Conservation (phyloP, 2,888 invertebrate genomes). For the Harpagoxenus sublaevis region DNA sequence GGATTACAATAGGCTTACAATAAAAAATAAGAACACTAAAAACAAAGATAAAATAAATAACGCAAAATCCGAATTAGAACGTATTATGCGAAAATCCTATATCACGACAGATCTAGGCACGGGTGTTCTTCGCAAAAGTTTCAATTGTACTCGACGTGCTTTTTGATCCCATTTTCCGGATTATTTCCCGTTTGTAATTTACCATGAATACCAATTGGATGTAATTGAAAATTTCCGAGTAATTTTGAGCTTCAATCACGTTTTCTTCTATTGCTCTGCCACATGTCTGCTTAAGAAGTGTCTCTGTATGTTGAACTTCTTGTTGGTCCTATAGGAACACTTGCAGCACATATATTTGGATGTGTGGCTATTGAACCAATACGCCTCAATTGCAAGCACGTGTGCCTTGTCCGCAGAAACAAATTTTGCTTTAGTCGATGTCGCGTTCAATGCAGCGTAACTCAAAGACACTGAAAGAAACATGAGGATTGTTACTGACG, state of each 20-base stretch:
- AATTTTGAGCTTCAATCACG: no score
- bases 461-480: neutral
- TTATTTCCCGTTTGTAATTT: neutral
- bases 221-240: neutral
- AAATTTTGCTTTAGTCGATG: neutral
- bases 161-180: neutral
- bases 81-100: neutral
- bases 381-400: neutral
- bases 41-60: neutral
- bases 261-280: no score
- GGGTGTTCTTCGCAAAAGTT: neutral
- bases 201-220: neutral
- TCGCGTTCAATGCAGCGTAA: neutral
- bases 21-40: neutral
- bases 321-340: neutral
- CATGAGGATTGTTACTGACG: neutral
- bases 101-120: neutral
- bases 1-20: no score
- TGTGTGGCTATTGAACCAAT: neutral
- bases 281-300: neutral
- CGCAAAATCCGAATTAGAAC: neutral
- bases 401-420: neutral
- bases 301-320: neutral
- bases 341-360: neutral
- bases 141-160: neutral